Conservation (phyloP, 2,113 vertebrate species). For the Ctenodactylus gundi region DNA sequence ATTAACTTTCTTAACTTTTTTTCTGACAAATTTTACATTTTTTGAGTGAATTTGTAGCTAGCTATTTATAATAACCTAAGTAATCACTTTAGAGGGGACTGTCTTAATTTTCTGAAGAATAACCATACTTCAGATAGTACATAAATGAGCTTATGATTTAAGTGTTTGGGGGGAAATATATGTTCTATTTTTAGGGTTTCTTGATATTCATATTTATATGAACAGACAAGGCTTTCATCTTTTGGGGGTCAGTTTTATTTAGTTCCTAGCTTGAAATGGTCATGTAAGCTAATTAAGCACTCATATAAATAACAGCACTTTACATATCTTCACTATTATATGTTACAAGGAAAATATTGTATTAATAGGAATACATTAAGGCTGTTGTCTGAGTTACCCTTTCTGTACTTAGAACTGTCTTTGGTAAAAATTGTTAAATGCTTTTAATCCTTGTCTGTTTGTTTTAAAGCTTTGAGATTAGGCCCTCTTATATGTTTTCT, state of each 20-base stretch:
- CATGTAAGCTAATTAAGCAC: background rate
- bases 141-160: background rate
- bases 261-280: conserved; percentile 11
- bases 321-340: background rate
- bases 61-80: background rate
- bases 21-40: background rate
- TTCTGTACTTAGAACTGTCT: conserved; percentile 30
- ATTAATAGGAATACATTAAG: background rate
- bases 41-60: background rate
- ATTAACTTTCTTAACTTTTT: conserved; percentile 13
- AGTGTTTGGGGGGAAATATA: background rate
- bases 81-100: background rate
- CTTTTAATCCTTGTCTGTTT: conserved; percentile 73
- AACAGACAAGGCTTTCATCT: background rate
- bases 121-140: background rate
- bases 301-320: background rate
- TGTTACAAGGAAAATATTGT: conserved; percentile 3
- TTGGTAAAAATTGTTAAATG: conserved; percentile 57
- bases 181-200: background rate
- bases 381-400: background rate
- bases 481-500: conserved; percentile 71
- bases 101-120: background rate
- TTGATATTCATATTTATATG: too few species aligned
- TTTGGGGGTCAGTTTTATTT: conserved; percentile 24
- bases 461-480: conserved; percentile 76